A percentile compares a stretch with the other conserved stretches of the same genome.
Conservation (phyloP, 2,797 vertebrate species). For the Pogoniulus pusillus region DNA sequence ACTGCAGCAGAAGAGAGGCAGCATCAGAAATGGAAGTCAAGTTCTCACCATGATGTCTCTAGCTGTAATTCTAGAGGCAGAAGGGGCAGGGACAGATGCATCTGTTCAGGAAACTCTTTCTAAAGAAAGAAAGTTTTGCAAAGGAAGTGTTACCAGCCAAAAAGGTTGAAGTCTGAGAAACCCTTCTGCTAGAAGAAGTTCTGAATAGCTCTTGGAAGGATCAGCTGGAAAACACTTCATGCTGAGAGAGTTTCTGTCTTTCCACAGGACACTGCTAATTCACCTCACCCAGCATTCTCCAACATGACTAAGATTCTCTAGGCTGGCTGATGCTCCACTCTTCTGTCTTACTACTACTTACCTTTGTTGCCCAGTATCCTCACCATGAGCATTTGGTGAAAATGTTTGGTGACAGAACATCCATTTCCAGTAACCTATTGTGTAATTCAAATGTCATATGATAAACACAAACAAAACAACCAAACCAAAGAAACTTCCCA, state of each 20-base stretch:
- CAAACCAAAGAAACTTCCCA: not conserved
- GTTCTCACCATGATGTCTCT: not conserved
- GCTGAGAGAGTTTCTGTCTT: not conserved
- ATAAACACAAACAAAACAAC: not conserved
- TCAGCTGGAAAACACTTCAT: not conserved
- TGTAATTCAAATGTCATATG: not conserved
- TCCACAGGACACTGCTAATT: not conserved
- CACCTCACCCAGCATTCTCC: accelerated
- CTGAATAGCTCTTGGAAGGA: not conserved
- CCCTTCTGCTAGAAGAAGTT: not conserved
- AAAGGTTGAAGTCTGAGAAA: not conserved
- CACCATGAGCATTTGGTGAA: not conserved
- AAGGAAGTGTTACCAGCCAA: not conserved
- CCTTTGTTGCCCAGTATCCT: not conserved
- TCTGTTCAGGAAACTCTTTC: not conserved
- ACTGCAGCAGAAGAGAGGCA: not conserved
- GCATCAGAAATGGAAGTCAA: not conserved
- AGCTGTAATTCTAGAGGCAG: not conserved
- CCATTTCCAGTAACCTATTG: not conserved
- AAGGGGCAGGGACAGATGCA: not conserved
- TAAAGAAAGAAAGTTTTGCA: not conserved
- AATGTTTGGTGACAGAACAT: not conserved
- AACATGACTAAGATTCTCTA: not conserved
- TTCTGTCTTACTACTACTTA: not conserved
- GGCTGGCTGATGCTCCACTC: not conserved